Base-by-base conservation (phyloP, 2,888 invertebrate species). In the Liodrosophila aerea region DNA sequence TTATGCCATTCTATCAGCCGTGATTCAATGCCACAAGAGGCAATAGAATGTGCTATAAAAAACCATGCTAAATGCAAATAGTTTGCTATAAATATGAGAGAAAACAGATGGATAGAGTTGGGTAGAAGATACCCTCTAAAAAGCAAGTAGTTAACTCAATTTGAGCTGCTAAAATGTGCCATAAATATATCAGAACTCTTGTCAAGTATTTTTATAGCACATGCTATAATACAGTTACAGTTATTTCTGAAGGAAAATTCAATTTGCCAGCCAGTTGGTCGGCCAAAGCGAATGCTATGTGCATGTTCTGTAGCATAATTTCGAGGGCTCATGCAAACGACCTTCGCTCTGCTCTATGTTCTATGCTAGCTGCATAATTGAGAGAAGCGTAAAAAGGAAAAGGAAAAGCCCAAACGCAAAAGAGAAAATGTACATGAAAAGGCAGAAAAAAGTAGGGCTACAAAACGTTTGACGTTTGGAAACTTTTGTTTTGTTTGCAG, bases 331-430 rank as follows among this genome's bases (percentile, higher is more conserved):
- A 64, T 66, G 64, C 49, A 67, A 69, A 67, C 63, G 78, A 81
- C 75, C 77, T 78, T 81, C 77, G 58, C n/a, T n/a, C n/a, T 56
- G 68, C 76, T 50, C 51, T 45, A 54, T 58, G 58, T 49, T 44
- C 64, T 67, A 71, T 65, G 64, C 65, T 71, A 59, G 81, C 81
- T 67, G 75, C 78, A 78, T 78, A 78, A 78, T 78, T 78, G 78
- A 81, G 73, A 58, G 68, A 68, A 47, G 58, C 44, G 22, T 5
- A 22, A 56, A 30, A 52, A 37, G 41, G 49, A 62, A 39, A 63
- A 44, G 44, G 50, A 58, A 33, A 45, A 50, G 56, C 11, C 43
- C 50, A 58, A 36, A 36, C 34, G 37, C 33, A 33, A 64, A 53
- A 37, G 51, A 50, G 47, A 52, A 50, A 47, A 29, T 53, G 29